Conservation (phyloP, 2,113 vertebrate species). For the Gallinago media region DNA sequence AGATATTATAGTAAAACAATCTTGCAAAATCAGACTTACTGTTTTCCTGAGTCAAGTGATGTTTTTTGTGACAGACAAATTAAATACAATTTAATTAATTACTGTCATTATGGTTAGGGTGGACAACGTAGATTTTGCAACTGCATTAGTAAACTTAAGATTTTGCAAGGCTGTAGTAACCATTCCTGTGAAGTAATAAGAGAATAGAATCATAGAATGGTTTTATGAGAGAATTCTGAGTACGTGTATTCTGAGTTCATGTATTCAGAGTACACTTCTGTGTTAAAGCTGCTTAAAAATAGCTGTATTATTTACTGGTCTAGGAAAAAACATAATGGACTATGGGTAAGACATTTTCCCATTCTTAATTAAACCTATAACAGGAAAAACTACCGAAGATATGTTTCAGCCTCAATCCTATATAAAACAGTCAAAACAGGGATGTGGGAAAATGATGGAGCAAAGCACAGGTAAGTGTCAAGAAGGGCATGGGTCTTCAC, state of each 20-base stretch:
- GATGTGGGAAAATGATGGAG: constrained; percentile 86
- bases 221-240: constrained; percentile 36
- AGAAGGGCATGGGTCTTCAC: constrained; percentile 77
- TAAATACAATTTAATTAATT: constrained; percentile 23
- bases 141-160: constrained; percentile 31
- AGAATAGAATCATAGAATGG: constrained; percentile 14
- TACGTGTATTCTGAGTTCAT: too few relatives aligned
- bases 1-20: constrained; percentile 49
- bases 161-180: constrained; percentile 74
- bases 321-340: constrained; percentile 79
- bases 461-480: constrained; percentile 82
- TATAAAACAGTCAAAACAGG: constrained; percentile 91
- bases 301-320: constrained; percentile 81
- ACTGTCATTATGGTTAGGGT: constrained; percentile 39
- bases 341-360: constrained; percentile 87
- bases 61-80: constrained; percentile 1
- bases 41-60: constrained; percentile 1
- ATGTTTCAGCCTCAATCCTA: constrained; percentile 88
- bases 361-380: constrained; percentile 90
- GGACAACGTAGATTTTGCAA: not conserved
- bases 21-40: constrained; percentile 68
- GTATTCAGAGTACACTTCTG: constrained; percentile 34
- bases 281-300: constrained; percentile 76
- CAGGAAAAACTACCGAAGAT: constrained; percentile 90
- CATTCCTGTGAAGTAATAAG: constrained; percentile 39